Base-by-base conservation (phyloP, 2,888 invertebrate genomes). In the Entomobrya multifasciata region DNA sequence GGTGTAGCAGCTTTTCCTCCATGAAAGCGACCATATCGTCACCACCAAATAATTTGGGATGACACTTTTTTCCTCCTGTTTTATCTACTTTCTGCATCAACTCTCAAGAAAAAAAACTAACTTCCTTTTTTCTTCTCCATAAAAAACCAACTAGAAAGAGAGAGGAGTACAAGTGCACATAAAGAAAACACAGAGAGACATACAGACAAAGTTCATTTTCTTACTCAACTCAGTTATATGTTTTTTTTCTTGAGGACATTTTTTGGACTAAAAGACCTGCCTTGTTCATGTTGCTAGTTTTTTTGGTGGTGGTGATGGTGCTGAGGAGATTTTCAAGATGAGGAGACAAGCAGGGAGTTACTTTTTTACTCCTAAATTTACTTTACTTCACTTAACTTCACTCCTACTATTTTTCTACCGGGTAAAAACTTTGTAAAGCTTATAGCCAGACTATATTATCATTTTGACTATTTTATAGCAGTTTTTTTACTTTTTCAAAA, bases 31-130 rank as follows among this genome's bases (percentile, higher is more conserved):
- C 74, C 74, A 55, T 74, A 74, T 74, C 74, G 60, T 70, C 77
- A 85, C 60, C 78, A 77, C 79, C 78, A 79, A 79, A 86, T 86
- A 86, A 86, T 86, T 78, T 65, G 79, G 79, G 74, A 74, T 86
- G 85, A 79, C 85, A 86, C 85, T 85, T 86, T 74, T n/a, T 78
- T 49, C 72, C 60, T 60, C 41, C 85, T 57, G 30, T 86, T 86
- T 86, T 86, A 86, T 86, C 85, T 86, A 74, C 85, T 74, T 86
- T 86, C 79, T 79, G 79, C 79, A 86, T 86, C 85, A 78, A 85
- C 85, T 85, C 70, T 55, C 67, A 47, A n/a, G n/a, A n/a, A n/a
- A n/a, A n/a, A n/a, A n/a, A 77, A 41, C 70, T 74, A 41, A 60
- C 72, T 86, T 78, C 60, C 62, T 77, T 52, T 30, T 30, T 44